A percentile compares a stretch with the other conserved stretches of the same genome.
phyloP scores from a whole-genome alignment of 2,888 invertebrate genomes.

The Tachystola acroxantha region DNA sequence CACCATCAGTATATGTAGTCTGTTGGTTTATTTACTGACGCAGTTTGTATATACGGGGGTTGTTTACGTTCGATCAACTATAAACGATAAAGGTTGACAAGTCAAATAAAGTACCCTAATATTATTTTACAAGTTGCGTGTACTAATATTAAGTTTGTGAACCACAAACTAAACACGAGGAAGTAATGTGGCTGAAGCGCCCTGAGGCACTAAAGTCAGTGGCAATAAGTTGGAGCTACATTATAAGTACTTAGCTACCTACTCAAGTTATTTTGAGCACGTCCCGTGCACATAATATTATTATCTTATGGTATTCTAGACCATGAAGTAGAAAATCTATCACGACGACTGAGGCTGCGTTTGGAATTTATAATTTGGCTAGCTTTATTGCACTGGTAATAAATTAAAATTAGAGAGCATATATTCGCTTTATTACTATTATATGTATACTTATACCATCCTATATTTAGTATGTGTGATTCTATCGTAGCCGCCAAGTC shows the following conservation, averaged over 20 bases:
- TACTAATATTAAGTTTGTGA: neutral
- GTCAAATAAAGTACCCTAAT: neutral
- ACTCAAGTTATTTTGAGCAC: too few species aligned
- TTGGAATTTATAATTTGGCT: too few species aligned
- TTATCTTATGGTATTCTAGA: too few species aligned
- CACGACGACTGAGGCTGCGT: too few species aligned
- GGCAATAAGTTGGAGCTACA: neutral
- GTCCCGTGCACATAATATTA: too few species aligned
- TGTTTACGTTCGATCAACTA: neutral
- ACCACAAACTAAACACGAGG: neutral
- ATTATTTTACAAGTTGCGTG: neutral
- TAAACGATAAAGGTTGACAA: neutral
- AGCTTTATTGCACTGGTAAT: too few species aligned
- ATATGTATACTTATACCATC: too few species aligned
- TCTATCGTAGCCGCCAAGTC: too few species aligned
- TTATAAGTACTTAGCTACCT: neutral
- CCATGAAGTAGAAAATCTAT: too few species aligned
- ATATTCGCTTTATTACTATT: too few species aligned
- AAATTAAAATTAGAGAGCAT: too few species aligned
- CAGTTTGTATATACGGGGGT: neutral
- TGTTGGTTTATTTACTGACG: neutral
- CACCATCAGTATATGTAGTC: constrained; percentile 7
- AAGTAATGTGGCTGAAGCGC: neutral
- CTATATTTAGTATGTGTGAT: too few species aligned
- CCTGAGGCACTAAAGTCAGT: neutral